Evolutionary conservation across 2,888 invertebrate species (phyloP).

Genomic region (Conchocele bisecta): DNA sequence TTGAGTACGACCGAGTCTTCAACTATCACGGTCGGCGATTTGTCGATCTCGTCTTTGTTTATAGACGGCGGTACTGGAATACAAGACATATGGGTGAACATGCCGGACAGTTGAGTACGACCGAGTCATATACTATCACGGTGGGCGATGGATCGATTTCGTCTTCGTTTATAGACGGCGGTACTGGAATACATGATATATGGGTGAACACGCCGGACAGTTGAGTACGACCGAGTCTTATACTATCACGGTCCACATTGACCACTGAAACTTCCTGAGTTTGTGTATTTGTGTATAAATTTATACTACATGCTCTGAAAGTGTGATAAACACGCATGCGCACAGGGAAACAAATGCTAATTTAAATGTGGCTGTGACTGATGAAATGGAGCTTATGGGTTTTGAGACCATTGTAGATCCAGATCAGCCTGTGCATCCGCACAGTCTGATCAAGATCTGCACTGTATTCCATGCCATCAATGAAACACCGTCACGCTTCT

Average conservation of each 20-base stretch:
- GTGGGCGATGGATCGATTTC: constrained; percentile 74
- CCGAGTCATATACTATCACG: constrained; percentile 80
- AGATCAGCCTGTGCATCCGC: too few relatives aligned
- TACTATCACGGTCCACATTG: constrained; percentile 80
- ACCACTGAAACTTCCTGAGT: too few relatives aligned
- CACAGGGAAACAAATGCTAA: too few relatives aligned
- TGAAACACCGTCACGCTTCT: too few relatives aligned
- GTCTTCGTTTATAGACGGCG: constrained; percentile 81
- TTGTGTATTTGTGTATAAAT: neutral
- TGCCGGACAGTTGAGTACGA: constrained; percentile 75
- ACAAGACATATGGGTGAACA: neutral
- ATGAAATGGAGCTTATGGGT: too few relatives aligned
- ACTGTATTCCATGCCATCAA: too few relatives aligned
- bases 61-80: constrained; percentile 83
- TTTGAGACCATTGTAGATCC: too few relatives aligned
- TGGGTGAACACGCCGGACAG: constrained; percentile 71
- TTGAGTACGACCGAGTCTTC: constrained; percentile 75
- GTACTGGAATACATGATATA: constrained; percentile 75
- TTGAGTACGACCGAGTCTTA: constrained; percentile 75
- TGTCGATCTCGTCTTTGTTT: constrained; percentile 72
- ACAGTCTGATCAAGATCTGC: too few relatives aligned
- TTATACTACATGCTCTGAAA: neutral
- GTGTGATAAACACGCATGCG: neutral
- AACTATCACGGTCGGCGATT: constrained; percentile 79
- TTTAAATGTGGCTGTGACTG: too few relatives aligned